A percentile compares a stretch with the other conserved stretches of the same genome.
Conservation (phyloP, 2,797 vertebrate genomes). For the Onychomys torridus region DNA sequence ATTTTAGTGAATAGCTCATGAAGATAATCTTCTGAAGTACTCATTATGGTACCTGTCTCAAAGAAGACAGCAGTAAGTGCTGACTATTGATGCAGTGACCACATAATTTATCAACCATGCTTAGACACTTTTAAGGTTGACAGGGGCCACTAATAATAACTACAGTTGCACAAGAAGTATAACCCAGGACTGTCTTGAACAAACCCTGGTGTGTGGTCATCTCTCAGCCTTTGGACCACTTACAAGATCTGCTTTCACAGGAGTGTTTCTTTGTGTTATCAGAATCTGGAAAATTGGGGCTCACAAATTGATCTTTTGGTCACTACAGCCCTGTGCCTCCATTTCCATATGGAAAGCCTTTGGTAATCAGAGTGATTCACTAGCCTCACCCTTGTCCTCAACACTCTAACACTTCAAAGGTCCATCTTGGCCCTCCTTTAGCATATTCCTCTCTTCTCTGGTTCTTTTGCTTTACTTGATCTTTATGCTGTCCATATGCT, state of each 20-base stretch:
- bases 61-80: constrained; percentile 2
- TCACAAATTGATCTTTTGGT: background rate
- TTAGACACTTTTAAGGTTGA: constrained; percentile 30
- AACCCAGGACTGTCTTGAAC: background rate
- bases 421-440: background rate
- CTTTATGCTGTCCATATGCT: background rate
- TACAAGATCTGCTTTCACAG: background rate
- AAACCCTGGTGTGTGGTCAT: background rate
- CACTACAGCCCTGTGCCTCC: background rate
- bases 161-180: constrained; percentile 11
- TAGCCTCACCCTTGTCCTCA: background rate
- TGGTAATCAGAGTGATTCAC: background rate
- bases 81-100: background rate
- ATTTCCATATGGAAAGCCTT: background rate
- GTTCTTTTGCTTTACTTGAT: background rate
- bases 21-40: background rate
- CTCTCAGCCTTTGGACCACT: background rate
- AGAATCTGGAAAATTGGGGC: constrained; percentile 23
- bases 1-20: background rate
- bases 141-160: background rate
- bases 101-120: constrained; percentile 41
- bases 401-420: background rate
- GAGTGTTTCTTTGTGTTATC: background rate
- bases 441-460: background rate
- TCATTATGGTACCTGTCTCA: background rate